A percentile compares a stretch with the other conserved stretches of the same genome.
phyloP scores from a whole-genome alignment of 37 sponge, comb jelly and placozoan species.

The Eunapius fragilis region DNA sequence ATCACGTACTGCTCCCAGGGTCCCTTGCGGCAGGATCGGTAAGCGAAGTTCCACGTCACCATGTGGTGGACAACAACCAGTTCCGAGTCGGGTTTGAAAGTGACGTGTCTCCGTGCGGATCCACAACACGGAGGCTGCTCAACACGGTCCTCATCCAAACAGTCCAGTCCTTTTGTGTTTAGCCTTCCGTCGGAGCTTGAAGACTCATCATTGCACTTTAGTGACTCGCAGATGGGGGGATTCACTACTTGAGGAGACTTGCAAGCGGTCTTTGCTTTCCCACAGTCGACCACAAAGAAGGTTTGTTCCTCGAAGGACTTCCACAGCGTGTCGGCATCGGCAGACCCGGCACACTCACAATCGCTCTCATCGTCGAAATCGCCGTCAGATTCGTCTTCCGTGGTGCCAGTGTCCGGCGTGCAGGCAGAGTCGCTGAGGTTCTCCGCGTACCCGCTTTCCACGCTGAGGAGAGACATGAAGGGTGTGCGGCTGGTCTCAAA shows the following conservation, averaged over 20 bases:
- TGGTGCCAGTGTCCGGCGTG: neutral
- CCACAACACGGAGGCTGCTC: too few species aligned
- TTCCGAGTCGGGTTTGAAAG: slow-evolving; percentile 27
- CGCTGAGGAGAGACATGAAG: neutral
- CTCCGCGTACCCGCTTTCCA: slow-evolving; percentile 41
- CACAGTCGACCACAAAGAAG: neutral
- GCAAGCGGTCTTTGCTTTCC: neutral
- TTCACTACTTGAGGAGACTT: too few species aligned
- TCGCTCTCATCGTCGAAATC: slow-evolving; percentile 4
- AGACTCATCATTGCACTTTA: too few species aligned
- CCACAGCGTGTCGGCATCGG: neutral
- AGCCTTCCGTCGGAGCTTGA: too few species aligned
- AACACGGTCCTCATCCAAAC: too few species aligned
- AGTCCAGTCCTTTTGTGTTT: too few species aligned
- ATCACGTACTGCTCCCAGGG: slow-evolving; percentile 63
- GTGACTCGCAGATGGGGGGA: too few species aligned
- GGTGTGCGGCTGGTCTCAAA: neutral
- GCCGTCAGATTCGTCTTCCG: neutral
- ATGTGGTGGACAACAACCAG: slow-evolving; percentile 36
- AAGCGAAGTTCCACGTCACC: slow-evolving; percentile 53
- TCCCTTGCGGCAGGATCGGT: slow-evolving; percentile 39
- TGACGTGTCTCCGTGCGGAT: slow-evolving; percentile 10
- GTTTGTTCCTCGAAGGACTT: slow-evolving; percentile 8
- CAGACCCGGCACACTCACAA: neutral
- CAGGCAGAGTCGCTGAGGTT: neutral